A percentile compares a stretch with the other conserved stretches of the same genome.
Evolutionary conservation across 2,113 vertebrate genomes (phyloP).

Genomic region (Nyctereutes procyonoides): DNA sequence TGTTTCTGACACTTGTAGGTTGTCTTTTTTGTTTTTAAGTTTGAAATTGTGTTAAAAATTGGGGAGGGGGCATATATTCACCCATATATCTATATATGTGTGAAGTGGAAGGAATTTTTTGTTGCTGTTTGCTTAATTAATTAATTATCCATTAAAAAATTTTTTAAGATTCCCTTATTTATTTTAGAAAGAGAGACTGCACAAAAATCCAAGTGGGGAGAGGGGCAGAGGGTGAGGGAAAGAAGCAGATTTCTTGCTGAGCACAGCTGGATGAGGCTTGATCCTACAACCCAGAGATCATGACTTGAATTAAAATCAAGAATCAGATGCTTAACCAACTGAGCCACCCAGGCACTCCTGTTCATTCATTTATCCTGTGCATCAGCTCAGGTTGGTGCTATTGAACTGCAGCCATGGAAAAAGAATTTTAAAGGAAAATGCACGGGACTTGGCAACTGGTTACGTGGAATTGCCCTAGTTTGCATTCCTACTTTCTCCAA

Average conservation of each 20-base stretch:
- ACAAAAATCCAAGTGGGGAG: background rate
- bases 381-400: background rate
- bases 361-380: background rate
- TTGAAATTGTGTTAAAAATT: background rate
- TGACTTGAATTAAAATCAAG: background rate
- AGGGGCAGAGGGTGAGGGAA: background rate
- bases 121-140: background rate
- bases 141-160: background rate
- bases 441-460: background rate
- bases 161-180: background rate
- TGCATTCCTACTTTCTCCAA: accelerated
- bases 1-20: background rate
- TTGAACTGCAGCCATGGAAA: background rate
- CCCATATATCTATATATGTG: background rate
- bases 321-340: background rate
- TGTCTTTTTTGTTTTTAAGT: background rate
- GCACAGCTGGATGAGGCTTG: background rate
- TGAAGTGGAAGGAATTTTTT: background rate
- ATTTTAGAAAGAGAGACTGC: background rate
- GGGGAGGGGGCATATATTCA: background rate
- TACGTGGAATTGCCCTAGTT: background rate
- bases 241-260: background rate
- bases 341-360: background rate
- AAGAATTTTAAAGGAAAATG: background rate
- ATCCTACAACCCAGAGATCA: background rate